Percentiles rank a stretch among this genome's conserved stretches.
Evolutionary conservation across 2,888 invertebrate genomes (phyloP).

Genomic region (Philereme vetulata): DNA sequence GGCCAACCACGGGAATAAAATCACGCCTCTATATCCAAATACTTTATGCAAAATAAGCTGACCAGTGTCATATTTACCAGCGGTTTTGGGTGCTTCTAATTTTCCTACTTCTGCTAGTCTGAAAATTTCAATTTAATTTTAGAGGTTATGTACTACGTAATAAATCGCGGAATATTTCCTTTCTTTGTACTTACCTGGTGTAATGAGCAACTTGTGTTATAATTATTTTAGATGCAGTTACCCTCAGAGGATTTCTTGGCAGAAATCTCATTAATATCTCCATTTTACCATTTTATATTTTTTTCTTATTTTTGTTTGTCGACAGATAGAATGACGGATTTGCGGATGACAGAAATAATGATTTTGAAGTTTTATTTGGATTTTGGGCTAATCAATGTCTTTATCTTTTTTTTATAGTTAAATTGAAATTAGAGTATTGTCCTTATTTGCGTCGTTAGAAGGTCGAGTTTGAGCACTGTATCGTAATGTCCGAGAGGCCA

Average conservation of each 20-base stretch:
- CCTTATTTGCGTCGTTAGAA: slow-evolving; percentile 11
- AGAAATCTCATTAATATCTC: slow-evolving; percentile 78
- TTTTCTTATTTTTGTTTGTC: slow-evolving; percentile 65
- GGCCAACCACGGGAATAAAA: slow-evolving; percentile 98
- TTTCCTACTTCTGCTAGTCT: slow-evolving; percentile 98
- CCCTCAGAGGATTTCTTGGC: slow-evolving; percentile 64
- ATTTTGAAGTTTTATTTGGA: too few relatives aligned
- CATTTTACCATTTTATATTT: slow-evolving; percentile 80
- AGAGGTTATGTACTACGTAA: slow-evolving; percentile 70
- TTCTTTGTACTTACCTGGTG: slow-evolving; percentile 62
- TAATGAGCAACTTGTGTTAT: slow-evolving; percentile 74
- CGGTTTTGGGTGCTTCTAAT: slow-evolving; percentile 92
- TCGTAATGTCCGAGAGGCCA: too few relatives aligned
- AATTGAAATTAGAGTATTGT: too few relatives aligned
- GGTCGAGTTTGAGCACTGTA: too few relatives aligned
- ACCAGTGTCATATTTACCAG: slow-evolving; percentile 97
- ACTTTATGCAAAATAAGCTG: slow-evolving; percentile 98
- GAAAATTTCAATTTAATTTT: slow-evolving; percentile 35
- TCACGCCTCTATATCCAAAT: slow-evolving; percentile 98
- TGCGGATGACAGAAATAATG: slow-evolving; percentile 10
- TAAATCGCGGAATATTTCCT: slow-evolving; percentile 22
- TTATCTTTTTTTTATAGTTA: too few relatives aligned
- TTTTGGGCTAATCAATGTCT: too few relatives aligned
- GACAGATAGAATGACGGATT: slow-evolving; percentile 34
- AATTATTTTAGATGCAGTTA: slow-evolving; percentile 68